Evolutionary conservation across 2,888 invertebrate genomes (phyloP), one percentile per base, ranked within the genome.

Genomic region (Uloborus plumipes): DNA sequence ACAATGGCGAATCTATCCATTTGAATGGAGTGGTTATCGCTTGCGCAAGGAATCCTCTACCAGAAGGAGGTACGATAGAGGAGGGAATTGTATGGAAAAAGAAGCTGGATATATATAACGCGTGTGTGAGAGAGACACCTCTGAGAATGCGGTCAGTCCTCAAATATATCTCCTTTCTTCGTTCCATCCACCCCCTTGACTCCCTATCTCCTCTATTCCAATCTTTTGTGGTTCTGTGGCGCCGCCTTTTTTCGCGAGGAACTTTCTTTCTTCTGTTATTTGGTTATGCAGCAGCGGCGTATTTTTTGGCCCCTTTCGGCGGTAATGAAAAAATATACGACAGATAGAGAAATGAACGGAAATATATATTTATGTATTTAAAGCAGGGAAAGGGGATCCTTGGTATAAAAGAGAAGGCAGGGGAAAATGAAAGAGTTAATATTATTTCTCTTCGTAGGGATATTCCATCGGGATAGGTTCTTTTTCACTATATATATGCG

Each of bases 311-410:
- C 55, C 59, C 49, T 79, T 72, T 65, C 51, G 65, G 78, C 71
- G 58, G 73, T 69, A 80, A 79, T 79, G 78, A 73, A 73, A 80
- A 80, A 80, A 61, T 31, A 39, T 61, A 18, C 49, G 11, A 75
- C 62, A 71, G 49, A 67, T 62, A 50, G 50, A 77, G 47, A 79
- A 80, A 73, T 65, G 72, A 80, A 69, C 67, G 79, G 79, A 80
- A 79, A 80, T 80, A 80, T 80, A 80, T 80, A 80, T 80, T 80
- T 80, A 80, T 80, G 79, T 80, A 80, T 80, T 80, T 80, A 80
- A 80, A 80, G 79, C 55, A 80, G 79, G 69, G 31, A 53, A n/a
- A 69, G 62, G 16, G 15, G 66, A 51, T 51, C 26, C 66, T 22
- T 50, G 55, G 62, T 55, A 67, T 65, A 59, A 70, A 77, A 58